Evolutionary conservation across 2,113 vertebrate genomes (phyloP).

Genomic region (Clarias macrocephalus): DNA sequence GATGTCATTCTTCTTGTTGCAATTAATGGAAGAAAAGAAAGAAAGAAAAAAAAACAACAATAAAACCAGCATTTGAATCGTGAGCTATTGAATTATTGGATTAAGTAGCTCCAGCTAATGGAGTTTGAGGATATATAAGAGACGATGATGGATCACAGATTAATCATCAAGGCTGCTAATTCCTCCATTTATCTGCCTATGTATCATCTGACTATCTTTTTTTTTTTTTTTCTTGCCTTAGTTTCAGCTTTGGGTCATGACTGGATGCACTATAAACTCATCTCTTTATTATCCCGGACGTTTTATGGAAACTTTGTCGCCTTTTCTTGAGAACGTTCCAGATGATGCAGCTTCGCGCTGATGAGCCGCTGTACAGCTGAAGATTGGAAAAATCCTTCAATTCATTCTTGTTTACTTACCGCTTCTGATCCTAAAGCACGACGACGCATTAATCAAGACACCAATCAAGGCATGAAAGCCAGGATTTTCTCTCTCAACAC

Average conservation of each 20-base stretch:
- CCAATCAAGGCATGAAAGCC: slow-evolving; percentile 8
- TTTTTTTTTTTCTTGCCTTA: neutral
- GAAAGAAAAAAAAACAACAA: slow-evolving; percentile 13
- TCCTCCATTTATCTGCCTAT: slow-evolving; percentile 50
- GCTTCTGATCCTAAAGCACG: slow-evolving; percentile 2
- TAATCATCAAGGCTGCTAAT: slow-evolving; percentile 51
- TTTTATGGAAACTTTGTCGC: neutral
- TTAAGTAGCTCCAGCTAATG: slow-evolving; percentile 54
- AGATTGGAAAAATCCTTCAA: neutral
- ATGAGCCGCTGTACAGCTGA: neutral
- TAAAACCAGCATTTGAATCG: neutral
- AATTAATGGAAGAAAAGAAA: slow-evolving; percentile 45
- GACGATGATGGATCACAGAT: slow-evolving; percentile 52
- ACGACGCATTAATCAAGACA: slow-evolving; percentile 17
- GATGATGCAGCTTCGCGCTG: neutral
- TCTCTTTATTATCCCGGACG: neutral
- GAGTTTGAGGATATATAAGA: slow-evolving; percentile 54
- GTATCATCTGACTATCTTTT: slow-evolving; percentile 41
- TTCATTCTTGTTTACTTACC: neutral
- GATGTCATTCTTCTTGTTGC: slow-evolving; percentile 44
- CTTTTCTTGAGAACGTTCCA: neutral
- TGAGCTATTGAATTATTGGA: slow-evolving; percentile 55
- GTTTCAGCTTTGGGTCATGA: neutral
- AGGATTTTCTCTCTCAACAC: neutral
- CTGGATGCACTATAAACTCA: neutral